These are phyloP conservation scores for Sphaerophoria taeniata DNA, from an alignment of 2,888 invertebrate genomes.

Conservation along the genomic window DNA sequence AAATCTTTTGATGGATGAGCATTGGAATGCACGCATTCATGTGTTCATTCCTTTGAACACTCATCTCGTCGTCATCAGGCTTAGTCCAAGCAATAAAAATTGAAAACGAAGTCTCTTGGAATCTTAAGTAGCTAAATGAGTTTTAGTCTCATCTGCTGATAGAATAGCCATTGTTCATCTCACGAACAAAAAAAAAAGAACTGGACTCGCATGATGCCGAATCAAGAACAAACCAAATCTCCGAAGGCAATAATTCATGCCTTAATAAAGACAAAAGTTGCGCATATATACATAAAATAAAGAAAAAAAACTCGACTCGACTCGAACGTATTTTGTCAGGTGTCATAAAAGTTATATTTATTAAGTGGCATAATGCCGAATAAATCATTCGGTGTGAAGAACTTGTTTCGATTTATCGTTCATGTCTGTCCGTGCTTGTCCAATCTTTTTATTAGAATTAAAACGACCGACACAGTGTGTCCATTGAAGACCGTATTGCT, in stretches of 20 bases:
- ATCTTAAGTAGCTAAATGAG: slow-evolving; percentile 32
- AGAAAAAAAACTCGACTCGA: neutral
- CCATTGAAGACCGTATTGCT: slow-evolving; percentile 6
- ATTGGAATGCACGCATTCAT: slow-evolving; percentile 46
- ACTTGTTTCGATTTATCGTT: slow-evolving; percentile 50
- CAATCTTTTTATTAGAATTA: slow-evolving; percentile 56
- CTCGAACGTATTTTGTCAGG: slow-evolving; percentile 69
- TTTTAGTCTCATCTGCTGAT: slow-evolving; percentile 58
- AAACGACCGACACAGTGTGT: slow-evolving; percentile 39
- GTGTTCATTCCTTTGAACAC: slow-evolving; percentile 36
- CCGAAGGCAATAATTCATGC: slow-evolving; percentile 65
- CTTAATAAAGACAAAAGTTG: slow-evolving; percentile 70
- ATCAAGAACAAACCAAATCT: slow-evolving; percentile 32
- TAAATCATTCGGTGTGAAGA: slow-evolving; percentile 52
- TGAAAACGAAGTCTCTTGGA: neutral
- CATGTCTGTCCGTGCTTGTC: slow-evolving; percentile 30
- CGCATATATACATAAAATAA: neutral
- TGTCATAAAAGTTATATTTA: slow-evolving; percentile 73
- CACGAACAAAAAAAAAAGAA: slow-evolving; percentile 56
- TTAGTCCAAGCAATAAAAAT: slow-evolving; percentile 8
- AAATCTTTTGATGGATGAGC: slow-evolving; percentile 63
- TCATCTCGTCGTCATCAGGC: slow-evolving; percentile 26
- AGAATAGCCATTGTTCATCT: slow-evolving; percentile 49
- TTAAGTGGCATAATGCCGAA: slow-evolving; percentile 68
- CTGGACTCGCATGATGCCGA: slow-evolving; percentile 27